Conservation (phyloP, 2,797 vertebrate species). For the Pseudomugil tenellus region DNA sequence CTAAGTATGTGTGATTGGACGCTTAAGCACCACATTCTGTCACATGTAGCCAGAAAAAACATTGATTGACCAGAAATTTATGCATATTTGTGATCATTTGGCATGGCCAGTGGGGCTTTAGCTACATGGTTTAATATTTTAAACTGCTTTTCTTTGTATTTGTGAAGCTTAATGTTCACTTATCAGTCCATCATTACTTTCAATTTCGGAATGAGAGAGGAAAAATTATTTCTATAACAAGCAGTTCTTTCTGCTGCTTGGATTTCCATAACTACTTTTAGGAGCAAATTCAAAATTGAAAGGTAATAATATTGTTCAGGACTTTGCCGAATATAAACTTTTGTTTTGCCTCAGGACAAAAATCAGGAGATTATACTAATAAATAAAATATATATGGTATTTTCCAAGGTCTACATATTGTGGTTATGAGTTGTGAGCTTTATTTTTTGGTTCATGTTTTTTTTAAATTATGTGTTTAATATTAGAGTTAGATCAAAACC, state of each 20-base stretch:
- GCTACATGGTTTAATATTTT: constrained; percentile 29
- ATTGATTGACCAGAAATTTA: constrained; percentile 45
- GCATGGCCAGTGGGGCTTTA: constrained; percentile 33
- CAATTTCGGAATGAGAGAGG: constrained; percentile 28
- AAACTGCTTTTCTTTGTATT: constrained; percentile 2
- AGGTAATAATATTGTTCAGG: constrained; percentile 51
- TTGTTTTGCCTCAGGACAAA: constrained; percentile 62
- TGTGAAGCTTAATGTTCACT: constrained; percentile 24
- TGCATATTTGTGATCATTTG: constrained; percentile 50
- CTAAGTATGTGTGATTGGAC: constrained; percentile 25
- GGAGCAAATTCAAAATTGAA: constrained; percentile 42
- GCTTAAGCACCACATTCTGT: constrained; percentile 39
- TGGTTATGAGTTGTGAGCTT: constrained; percentile 31
- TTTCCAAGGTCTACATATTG: constrained; percentile 32
- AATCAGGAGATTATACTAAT: constrained; percentile 64
- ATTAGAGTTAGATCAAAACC: constrained; percentile 7
- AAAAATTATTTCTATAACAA: constrained; percentile 17
- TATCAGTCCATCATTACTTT: constrained; percentile 27
- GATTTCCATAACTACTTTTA: constrained; percentile 36
- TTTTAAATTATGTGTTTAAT: constrained; percentile 7
- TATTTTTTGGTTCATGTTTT: constrained; percentile 25
- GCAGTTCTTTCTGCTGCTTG: constrained; percentile 15
- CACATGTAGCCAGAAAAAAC: constrained; percentile 31
- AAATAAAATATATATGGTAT: constrained; percentile 48
- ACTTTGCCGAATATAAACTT: constrained; percentile 55